A percentile compares a stretch with the other conserved stretches of the same genome.
Evolutionary conservation across 37 sponge, comb jelly and placozoan genomes (phyloP).

Genomic region (Crambe crambe): DNA sequence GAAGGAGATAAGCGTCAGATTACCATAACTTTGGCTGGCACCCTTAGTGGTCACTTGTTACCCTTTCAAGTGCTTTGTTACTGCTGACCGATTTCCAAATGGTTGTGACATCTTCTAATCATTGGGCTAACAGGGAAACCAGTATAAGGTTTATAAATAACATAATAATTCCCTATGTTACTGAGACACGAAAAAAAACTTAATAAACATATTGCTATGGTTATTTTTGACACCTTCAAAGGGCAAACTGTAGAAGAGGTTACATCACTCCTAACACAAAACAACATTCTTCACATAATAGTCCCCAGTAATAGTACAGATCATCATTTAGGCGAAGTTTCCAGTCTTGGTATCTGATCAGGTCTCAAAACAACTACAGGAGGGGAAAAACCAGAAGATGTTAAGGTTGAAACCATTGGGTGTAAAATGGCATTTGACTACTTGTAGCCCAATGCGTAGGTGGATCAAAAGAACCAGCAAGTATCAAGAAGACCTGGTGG

Average conservation of each 20-base stretch:
- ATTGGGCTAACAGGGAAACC: conserved; percentile 55
- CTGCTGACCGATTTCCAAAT: conserved; percentile 22
- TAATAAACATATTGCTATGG: conserved; percentile 29
- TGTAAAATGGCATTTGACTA: conserved; percentile 12
- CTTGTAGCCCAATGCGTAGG: neutral
- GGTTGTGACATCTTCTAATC: conserved; percentile 44
- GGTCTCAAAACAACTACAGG: conserved; percentile 26
- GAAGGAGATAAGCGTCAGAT: conserved; percentile 30
- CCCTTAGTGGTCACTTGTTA: conserved; percentile 11
- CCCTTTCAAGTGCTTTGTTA: conserved; percentile 32
- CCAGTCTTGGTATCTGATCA: conserved; percentile 46
- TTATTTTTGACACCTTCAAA: conserved; percentile 45
- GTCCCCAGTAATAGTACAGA: conserved; percentile 48
- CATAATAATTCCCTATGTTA: conserved; percentile 44
- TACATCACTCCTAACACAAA: conserved; percentile 7
- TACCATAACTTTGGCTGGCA: conserved; percentile 13
- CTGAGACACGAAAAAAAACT: conserved; percentile 1
- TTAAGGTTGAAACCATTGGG: conserved; percentile 13
- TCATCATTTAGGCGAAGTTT: conserved; percentile 15
- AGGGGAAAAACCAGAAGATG: conserved; percentile 24
- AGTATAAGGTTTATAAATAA: conserved; percentile 32
- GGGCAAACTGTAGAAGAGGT: conserved; percentile 38
- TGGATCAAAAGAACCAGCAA: conserved; percentile 9
- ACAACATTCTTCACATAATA: conserved; percentile 34
- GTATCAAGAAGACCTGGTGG: too few species aligned